Evolutionary conservation across 2,888 invertebrate species (phyloP), one percentile per base, ranked within the genome.

Genomic region (Patella ulyssiponensis): DNA sequence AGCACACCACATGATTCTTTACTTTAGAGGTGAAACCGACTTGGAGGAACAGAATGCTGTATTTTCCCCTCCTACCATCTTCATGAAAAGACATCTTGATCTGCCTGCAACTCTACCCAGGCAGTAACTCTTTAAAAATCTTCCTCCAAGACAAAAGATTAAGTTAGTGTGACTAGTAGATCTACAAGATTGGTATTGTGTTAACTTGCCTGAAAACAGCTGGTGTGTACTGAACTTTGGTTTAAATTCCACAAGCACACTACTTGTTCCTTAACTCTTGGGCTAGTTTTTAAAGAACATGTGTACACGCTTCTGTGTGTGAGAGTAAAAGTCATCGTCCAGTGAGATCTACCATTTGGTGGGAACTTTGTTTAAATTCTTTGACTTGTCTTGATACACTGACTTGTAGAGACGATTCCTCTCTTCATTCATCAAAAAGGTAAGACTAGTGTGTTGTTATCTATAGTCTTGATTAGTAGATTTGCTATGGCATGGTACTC

Each of bases 1-100:
- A 64, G 64, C 64, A 64, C 20, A 23, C 64, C 64, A 23, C 64
- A 64, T 64, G 64, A 64, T 20, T 64, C 64, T 64, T 64, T 64
- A 64, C 23, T 64, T 64, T 64, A 64, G 64, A 64, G 64, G 64
- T 64, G 64, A 64, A 64, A 64, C 64, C 14, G 64, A 23, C 64
- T 64, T 64, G 64, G 64, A 64, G 64, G 64, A 64, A 64, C 64
- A 64, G 64, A 23, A 64, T 64, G 64, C 64, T 64, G 20, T 64
- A 64, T 64, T 64, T 64, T 64, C 23, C 64, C 64, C 64, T 64
- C 64, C 64, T 64, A 64, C 64, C 64, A 64, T 64, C 64, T 64
- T 64, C 64, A 20, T 23, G 20, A 64, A 64, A 44, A 7, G 44
- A 44, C 44, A 44, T 44, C 64, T 64, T 20, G 20, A 23, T 64